Conservation (phyloP, 2,888 invertebrate species). For the Cryptocephalus primarius region DNA sequence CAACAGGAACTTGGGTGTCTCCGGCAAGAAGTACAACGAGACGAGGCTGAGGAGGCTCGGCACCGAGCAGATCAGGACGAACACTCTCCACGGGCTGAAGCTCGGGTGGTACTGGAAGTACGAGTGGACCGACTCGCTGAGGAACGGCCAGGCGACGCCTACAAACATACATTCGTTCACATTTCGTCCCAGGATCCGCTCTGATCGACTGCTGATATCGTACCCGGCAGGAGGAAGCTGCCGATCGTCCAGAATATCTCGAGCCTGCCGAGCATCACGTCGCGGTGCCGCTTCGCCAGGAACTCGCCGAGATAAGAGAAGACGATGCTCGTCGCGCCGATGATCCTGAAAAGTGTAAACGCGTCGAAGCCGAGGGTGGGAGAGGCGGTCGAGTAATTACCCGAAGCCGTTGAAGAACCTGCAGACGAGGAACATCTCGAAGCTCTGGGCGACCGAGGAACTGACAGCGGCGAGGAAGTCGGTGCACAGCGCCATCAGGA, state of each 20-base stretch:
- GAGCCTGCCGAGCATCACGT: conserved; percentile 46
- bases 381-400: conserved; percentile 24
- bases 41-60: conserved; percentile 45
- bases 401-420: conserved; percentile 55
- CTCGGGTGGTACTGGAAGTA: conserved; percentile 24
- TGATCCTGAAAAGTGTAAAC: conserved; percentile 38
- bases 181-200: too few relatives aligned
- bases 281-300: conserved; percentile 42
- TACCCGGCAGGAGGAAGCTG: conserved; percentile 48
- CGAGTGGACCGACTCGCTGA: conserved; percentile 21
- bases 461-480: conserved; percentile 48
- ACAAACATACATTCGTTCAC: neutral
- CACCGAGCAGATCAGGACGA: conserved; percentile 49
- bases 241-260: conserved; percentile 53
- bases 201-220: neutral
- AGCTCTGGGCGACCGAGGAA: conserved; percentile 46
- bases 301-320: conserved; percentile 51
- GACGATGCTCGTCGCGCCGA: conserved; percentile 48
- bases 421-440: conserved; percentile 48
- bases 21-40: conserved; percentile 43
- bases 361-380: neutral
- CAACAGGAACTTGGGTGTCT: conserved; percentile 47
- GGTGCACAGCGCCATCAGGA: conserved; percentile 49
- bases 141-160: conserved; percentile 41
- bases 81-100: conserved; percentile 53